A percentile compares a stretch with the other conserved stretches of the same genome.
Evolutionary conservation across 2,888 invertebrate genomes (phyloP).

Genomic region (Bedellia somnulentella): DNA sequence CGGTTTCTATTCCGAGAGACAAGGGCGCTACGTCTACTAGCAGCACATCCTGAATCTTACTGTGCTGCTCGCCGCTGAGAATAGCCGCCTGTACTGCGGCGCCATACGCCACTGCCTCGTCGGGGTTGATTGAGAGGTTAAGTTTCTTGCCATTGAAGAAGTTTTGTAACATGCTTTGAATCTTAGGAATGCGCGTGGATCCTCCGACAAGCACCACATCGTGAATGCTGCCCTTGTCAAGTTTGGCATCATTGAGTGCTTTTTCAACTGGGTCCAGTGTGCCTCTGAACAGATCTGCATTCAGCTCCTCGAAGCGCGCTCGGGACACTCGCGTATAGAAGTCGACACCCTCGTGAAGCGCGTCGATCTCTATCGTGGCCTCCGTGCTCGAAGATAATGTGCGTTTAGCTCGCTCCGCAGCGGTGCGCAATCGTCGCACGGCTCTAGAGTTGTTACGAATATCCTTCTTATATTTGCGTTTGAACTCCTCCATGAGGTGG

Average conservation of each 20-base stretch:
- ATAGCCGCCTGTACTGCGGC: slow-evolving; percentile 77
- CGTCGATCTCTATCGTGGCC: slow-evolving; percentile 74
- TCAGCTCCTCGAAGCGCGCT: slow-evolving; percentile 76
- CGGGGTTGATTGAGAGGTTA: slow-evolving; percentile 76
- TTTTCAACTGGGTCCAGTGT: slow-evolving; percentile 79
- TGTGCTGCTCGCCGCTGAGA: slow-evolving; percentile 72
- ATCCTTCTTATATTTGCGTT: slow-evolving; percentile 71
- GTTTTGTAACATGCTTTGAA: slow-evolving; percentile 73
- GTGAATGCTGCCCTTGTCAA: slow-evolving; percentile 75
- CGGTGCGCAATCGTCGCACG: slow-evolving; percentile 71
- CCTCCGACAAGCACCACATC: slow-evolving; percentile 83
- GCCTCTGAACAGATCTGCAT: slow-evolving; percentile 69
- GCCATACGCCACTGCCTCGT: slow-evolving; percentile 80
- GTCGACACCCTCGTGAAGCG: slow-evolving; percentile 72
- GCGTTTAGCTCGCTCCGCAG: slow-evolving; percentile 77
- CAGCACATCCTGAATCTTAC: slow-evolving; percentile 70
- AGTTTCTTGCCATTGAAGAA: slow-evolving; percentile 75
- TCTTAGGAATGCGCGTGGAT: slow-evolving; percentile 78
- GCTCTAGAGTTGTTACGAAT: slow-evolving; percentile 66
- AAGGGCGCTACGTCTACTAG: slow-evolving; percentile 64
- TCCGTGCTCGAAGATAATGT: slow-evolving; percentile 77
- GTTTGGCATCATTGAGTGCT: slow-evolving; percentile 75
- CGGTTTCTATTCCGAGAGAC: slow-evolving; percentile 76
- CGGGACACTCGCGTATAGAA: slow-evolving; percentile 69
- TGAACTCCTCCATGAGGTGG: slow-evolving; percentile 70